These are phyloP conservation scores for Thalassarche chlororhynchos DNA, from an alignment of 2,113 vertebrate genomes.

Conservation along the genomic window DNA sequence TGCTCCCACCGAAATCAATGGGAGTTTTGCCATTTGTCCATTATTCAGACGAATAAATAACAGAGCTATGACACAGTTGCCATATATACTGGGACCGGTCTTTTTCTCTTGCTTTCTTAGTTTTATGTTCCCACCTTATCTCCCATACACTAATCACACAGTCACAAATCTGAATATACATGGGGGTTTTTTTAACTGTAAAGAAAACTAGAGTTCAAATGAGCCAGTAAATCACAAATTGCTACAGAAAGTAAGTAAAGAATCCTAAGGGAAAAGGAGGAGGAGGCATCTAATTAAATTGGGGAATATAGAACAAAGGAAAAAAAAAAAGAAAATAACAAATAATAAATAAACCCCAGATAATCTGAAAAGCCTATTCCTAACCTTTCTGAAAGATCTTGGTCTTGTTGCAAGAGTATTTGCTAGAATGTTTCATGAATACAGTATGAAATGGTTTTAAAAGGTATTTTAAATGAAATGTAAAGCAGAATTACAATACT, in stretches of 20 bases:
- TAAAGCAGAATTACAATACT: neutral
- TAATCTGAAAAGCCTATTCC: neutral
- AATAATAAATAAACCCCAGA: neutral
- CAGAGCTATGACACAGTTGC: neutral
- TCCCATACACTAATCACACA: neutral
- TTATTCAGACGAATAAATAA: constrained; percentile 22
- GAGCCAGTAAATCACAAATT: neutral
- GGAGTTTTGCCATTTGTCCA: constrained; percentile 34
- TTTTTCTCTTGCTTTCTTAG: neutral
- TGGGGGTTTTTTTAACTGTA: neutral
- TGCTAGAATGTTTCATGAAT: neutral
- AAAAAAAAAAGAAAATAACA: neutral
- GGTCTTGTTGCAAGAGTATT: neutral
- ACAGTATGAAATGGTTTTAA: neutral
- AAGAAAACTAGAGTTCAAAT: neutral
- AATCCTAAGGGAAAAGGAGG: neutral
- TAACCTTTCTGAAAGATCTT: neutral
- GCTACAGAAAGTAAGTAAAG: neutral
- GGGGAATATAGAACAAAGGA: neutral
- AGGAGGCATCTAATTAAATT: neutral
- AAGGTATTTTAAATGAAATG: neutral
- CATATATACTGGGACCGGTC: neutral
- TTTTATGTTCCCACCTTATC: neutral
- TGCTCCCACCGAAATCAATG: constrained; percentile 21
- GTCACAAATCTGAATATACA: neutral